These are phyloP conservation scores for Bibio marci DNA, from an alignment of 2,888 invertebrate genomes.

Conservation along the genomic window DNA sequence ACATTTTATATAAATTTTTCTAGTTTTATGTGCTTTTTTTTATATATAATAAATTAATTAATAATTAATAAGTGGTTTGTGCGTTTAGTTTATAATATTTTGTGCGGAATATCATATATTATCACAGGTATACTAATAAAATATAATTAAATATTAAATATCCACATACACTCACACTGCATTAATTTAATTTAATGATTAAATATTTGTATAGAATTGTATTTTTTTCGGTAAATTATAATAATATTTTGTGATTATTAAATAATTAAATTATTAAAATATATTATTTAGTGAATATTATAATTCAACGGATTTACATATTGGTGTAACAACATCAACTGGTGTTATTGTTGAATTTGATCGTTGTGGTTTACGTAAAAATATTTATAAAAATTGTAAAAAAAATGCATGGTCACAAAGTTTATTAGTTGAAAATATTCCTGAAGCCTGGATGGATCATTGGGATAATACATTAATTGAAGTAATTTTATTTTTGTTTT, in stretches of 20 bases:
- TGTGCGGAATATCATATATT: no score
- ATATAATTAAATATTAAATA: no score
- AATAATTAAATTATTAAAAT: slow-evolving; percentile 1
- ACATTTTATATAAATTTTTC: no score
- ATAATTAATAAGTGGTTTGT: no score
- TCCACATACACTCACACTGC: no score
- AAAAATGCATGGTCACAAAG: slow-evolving; percentile 51
- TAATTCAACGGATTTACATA: slow-evolving; percentile 72
- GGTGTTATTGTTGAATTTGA: slow-evolving; percentile 75
- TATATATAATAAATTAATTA: no score
- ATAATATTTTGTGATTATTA: background rate
- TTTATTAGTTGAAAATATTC: slow-evolving; percentile 47
- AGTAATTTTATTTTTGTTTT: slow-evolving; percentile 24
- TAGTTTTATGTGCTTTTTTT: no score
- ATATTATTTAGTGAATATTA: slow-evolving; percentile 49
- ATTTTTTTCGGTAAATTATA: background rate
- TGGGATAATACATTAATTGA: slow-evolving; percentile 49
- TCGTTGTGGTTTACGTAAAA: slow-evolving; percentile 50
- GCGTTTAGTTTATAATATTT: no score
- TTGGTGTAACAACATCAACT: slow-evolving; percentile 70
- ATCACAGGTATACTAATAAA: no score
- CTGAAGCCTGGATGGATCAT: slow-evolving; percentile 45
- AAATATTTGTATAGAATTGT: background rate
- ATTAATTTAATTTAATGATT: no score
- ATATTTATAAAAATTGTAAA: slow-evolving; percentile 30